Evolutionary conservation across 2,888 invertebrate genomes (phyloP), one percentile per base, ranked within the genome.

Genomic region (Scaptomyza caliginosa): DNA sequence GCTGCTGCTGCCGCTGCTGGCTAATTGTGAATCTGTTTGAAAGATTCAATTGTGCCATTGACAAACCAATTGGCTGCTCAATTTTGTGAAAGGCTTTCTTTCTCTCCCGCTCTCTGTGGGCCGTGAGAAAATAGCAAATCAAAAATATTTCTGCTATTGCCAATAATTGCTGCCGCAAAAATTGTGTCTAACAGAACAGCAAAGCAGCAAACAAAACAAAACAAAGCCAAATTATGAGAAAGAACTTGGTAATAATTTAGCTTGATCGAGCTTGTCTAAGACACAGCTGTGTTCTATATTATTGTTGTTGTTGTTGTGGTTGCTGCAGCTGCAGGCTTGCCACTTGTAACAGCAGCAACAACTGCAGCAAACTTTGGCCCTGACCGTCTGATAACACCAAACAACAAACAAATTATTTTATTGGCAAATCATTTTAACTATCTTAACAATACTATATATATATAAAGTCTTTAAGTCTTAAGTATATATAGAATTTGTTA

Each of bases 231-330:
- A 63, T 56, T 64, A 51, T 67, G 49, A 57, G 49, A 67, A 62
- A 73, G 60, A 73, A 71, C 85, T 79, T 82, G 71, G 69, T 60
- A 74, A 82, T 78, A 67, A 84, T 62, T 68, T 67, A 57, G 64
- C 42, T 56, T 36, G 34, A 58, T 21, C 39, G 28, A 46, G 49
- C 45, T 63, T 48, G 49, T 38, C 67, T 57, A 30, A 64, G 42
- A 50, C 77, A 82, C 82, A 82, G 82, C 86, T 82, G 86, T 83
- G 83, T 83, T 86, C 74, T 80, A 84, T 86, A 76, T 79, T 67
- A 54, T 71, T 66, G 43, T 57, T 65, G 72, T 68, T 60, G 60
- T 64, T 55, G 55, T 26, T 42, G 46, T 32, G 56, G 52, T 19
- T 52, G 36, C 11, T 38, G 67, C 68, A 64, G 75, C 57, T 73